These are phyloP conservation scores for Ochropleura leucogaster DNA, from an alignment of 2,888 invertebrate genomes.

Conservation along the genomic window DNA sequence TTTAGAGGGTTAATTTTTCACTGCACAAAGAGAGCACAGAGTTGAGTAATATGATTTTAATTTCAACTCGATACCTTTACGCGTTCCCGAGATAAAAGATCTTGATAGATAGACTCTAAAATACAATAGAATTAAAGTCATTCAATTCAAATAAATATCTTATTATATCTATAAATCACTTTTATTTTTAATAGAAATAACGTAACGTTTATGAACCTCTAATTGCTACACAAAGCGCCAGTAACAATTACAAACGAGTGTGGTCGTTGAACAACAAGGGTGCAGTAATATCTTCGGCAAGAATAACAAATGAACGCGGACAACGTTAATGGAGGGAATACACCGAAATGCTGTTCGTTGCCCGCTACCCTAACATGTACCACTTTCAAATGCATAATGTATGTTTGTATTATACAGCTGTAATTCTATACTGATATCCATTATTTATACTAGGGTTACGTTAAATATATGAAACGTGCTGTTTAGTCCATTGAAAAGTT, in stretches of 20 bases:
- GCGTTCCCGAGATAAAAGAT: too few species aligned
- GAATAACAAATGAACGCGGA: slow-evolving; percentile 58
- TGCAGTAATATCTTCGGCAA: slow-evolving; percentile 59
- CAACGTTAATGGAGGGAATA: slow-evolving; percentile 47
- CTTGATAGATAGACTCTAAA: too few species aligned
- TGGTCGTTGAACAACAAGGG: slow-evolving; percentile 46
- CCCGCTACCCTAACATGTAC: slow-evolving; percentile 14
- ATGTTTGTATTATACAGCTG: neutral
- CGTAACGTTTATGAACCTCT: slow-evolving; percentile 29
- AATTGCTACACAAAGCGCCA: slow-evolving; percentile 19
- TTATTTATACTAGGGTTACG: neutral
- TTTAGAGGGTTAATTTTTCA: too few species aligned
- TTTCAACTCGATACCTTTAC: too few species aligned
- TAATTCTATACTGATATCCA: slow-evolving; percentile 7
- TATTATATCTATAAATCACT: neutral
- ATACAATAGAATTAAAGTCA: too few species aligned
- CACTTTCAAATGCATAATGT: slow-evolving; percentile 14
- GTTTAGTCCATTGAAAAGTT: too few species aligned
- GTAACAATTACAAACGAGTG: slow-evolving; percentile 55
- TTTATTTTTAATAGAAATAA: neutral
- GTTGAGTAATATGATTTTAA: too few species aligned
- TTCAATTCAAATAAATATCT: neutral
- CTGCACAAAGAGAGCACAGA: too few species aligned
- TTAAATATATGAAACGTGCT: neutral
- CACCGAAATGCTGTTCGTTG: slow-evolving; percentile 30